Conservation (phyloP, 2,888 invertebrate species). For the Chymomyza amoena region DNA sequence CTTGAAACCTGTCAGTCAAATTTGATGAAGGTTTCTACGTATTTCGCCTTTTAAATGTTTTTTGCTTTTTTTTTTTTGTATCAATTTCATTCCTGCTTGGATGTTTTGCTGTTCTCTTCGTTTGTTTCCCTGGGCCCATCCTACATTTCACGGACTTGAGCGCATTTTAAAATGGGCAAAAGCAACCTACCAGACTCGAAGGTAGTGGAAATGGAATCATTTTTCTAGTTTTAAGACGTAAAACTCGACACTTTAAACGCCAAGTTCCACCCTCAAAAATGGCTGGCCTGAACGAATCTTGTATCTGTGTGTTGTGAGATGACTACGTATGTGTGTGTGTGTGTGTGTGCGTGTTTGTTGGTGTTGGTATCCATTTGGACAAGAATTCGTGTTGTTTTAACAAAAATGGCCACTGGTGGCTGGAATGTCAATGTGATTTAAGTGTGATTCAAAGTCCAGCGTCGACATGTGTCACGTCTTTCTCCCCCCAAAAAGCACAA, state of each 20-base stretch:
- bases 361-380: background rate
- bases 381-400: conserved; percentile 6
- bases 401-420: conserved; percentile 40
- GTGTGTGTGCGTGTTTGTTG: conserved; percentile 9
- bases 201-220: conserved; percentile 50
- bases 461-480: conserved; percentile 55
- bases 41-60: conserved; percentile 63
- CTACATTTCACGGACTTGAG: conserved; percentile 51
- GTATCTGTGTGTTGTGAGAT: conserved; percentile 1
- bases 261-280: conserved; percentile 41
- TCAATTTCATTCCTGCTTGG: conserved; percentile 20
- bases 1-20: conserved; percentile 77
- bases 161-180: conserved; percentile 50
- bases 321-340: conserved; percentile 13
- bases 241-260: conserved; percentile 71
- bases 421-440: conserved; percentile 64
- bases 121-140: conserved; percentile 32
- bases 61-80: conserved; percentile 20
- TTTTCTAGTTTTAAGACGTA: conserved; percentile 59
- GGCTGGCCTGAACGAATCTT: background rate
- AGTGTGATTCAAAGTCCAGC: conserved; percentile 18
- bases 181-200: conserved; percentile 21
- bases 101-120: conserved; percentile 20
- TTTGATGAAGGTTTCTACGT: conserved; percentile 76
- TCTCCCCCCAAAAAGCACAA: conserved; percentile 6